phyloP scores from a whole-genome alignment of 2,888 invertebrate genomes.

The Linnaemya tessellans region DNA sequence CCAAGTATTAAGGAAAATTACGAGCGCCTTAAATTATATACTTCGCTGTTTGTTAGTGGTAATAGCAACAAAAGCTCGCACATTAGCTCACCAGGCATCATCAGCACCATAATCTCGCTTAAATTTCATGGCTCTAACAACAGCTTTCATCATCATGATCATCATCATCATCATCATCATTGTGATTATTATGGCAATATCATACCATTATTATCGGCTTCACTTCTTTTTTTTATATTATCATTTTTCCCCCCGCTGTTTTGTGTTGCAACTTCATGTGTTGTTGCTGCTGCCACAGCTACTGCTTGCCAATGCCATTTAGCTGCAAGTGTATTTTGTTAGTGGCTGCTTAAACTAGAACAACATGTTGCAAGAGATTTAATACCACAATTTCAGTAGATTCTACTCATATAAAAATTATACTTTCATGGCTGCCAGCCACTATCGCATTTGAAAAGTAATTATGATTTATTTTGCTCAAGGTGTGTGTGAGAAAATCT shows the following conservation, averaged over 20 bases:
- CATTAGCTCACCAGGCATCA: constrained; percentile 5
- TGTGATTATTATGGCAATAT: background rate
- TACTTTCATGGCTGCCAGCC: constrained; percentile 42
- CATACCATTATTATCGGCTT: constrained; percentile 13
- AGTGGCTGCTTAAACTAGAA: constrained; percentile 56
- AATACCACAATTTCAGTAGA: constrained; percentile 44
- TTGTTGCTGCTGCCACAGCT: background rate
- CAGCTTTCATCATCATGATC: constrained; percentile 3
- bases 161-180: constrained; percentile 3
- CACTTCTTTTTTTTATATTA: background rate
- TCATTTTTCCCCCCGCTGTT: background rate
- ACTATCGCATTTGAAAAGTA: constrained; percentile 66
- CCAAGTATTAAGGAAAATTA: constrained; percentile 40
- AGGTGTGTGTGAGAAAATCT: constrained; percentile 61
- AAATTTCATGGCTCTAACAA: background rate
- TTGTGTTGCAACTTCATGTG: background rate
- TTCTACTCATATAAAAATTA: constrained; percentile 45
- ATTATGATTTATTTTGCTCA: constrained; percentile 65
- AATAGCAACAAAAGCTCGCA: background rate
- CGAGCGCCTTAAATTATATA: constrained; percentile 54
- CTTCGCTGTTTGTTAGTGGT: background rate
- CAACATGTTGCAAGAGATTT: constrained; percentile 47
- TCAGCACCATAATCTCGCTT: background rate
- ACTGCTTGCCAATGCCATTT: constrained; percentile 34
- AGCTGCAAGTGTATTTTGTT: constrained; percentile 60